These are phyloP conservation scores for Sebastes nivosus DNA, from an alignment of 2,797 vertebrate species.

Conservation along the genomic window DNA sequence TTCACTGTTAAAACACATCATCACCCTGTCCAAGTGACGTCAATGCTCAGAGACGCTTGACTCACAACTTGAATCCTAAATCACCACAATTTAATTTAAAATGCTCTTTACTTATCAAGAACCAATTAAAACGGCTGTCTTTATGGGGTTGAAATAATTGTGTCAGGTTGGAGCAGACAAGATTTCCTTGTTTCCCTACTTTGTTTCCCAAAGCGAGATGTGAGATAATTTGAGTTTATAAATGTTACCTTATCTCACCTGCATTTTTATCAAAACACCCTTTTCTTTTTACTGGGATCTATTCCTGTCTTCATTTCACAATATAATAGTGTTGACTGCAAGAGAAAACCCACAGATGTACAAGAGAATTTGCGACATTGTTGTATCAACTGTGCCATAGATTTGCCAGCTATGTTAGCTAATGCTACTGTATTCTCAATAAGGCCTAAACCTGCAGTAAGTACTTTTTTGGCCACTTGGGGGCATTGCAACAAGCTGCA, in stretches of 20 bases:
- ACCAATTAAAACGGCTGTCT: constrained; percentile 20
- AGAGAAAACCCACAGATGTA: not conserved
- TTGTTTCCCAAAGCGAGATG: not conserved
- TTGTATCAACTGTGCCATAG: not conserved
- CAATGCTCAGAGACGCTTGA: not conserved
- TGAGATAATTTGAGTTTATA: not conserved
- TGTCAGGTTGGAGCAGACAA: not conserved
- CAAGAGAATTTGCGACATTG: not conserved
- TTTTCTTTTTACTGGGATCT: not conserved
- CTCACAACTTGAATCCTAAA: not conserved
- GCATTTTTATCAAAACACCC: not conserved
- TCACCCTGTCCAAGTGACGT: not conserved
- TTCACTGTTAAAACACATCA: not conserved
- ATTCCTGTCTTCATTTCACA: not conserved
- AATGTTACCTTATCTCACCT: constrained; percentile 3
- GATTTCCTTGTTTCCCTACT: not conserved
- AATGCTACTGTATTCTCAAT: not conserved
- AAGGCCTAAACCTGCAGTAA: not conserved
- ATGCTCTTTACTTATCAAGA: not conserved
- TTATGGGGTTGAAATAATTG: not conserved
- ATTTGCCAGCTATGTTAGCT: not conserved
- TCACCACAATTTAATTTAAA: constrained; percentile 6
- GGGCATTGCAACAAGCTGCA: not conserved
- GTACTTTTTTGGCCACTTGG: not conserved
- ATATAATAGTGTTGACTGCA: not conserved